These are phyloP conservation scores for Peromyscus polionotus DNA, from an alignment of 2,113 vertebrate species.

Conservation along the genomic window DNA sequence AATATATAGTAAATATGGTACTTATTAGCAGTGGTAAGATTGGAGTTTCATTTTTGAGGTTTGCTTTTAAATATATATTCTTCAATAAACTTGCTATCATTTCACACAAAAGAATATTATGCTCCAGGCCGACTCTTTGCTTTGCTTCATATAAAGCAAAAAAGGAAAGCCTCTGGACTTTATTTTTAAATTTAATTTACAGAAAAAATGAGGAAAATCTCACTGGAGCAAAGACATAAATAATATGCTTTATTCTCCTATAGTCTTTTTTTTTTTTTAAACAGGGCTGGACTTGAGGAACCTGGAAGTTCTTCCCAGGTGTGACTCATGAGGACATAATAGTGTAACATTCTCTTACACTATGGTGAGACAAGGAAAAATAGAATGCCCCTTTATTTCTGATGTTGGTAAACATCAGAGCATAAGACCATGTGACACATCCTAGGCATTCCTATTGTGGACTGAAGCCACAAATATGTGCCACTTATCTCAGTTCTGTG, in stretches of 20 bases:
- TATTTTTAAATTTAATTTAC: conserved; percentile 42
- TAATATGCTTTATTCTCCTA: conserved; percentile 18
- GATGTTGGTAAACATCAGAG: neutral
- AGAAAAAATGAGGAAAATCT: neutral
- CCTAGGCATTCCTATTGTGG: neutral
- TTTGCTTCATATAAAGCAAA: neutral
- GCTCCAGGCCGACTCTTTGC: neutral
- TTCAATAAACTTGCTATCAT: neutral
- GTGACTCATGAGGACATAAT: neutral
- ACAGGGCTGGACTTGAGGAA: neutral
- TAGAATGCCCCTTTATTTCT: neutral
- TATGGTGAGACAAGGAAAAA: neutral
- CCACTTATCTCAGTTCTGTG: neutral
- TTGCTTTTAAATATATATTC: neutral
- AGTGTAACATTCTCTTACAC: neutral
- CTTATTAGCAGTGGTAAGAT: neutral
- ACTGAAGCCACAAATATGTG: neutral
- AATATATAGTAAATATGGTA: neutral
- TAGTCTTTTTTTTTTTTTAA: neutral
- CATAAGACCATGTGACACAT: neutral
- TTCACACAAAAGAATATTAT: conserved; percentile 2
- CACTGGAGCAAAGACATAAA: neutral
- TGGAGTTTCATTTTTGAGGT: conserved; percentile 22
- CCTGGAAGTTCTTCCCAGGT: neutral
- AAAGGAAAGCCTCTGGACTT: neutral